Evolutionary conservation across 2,888 invertebrate genomes (phyloP), one percentile per base, ranked within the genome.

Genomic region (Lasioglossum oenotherae): DNA sequence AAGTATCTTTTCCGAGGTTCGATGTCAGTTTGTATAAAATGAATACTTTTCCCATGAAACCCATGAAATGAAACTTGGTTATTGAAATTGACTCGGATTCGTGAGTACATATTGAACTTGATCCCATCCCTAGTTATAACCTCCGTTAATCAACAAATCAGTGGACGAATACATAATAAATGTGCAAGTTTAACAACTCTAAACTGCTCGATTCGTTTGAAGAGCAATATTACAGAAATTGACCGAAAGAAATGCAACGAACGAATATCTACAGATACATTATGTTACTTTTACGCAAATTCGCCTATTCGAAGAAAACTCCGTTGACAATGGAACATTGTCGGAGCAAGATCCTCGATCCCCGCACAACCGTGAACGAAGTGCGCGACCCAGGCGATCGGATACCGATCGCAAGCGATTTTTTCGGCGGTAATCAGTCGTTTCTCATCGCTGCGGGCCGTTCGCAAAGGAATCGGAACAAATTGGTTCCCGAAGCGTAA

Each of bases 401-500:
- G 74, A 53, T 53, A 31, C 27, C 16, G 35, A 53, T 10, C 4
- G 38, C 10, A 35, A 2, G 27, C 14, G 60, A 60, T 60, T 67
- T 46, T 60, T 57, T 75, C 64, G n/a, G 4, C 10, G 44, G 71
- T 71, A 80, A 84, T 75, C 72, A 46, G n/a, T 27, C 41, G 57
- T n/a, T 80, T 80, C 35, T 19, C 35, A 35, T 69, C 69, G 84
- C 60, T 44, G 84, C 27, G 44, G 80, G 14, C 35, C 46, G 49
- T 16, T 27, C 35, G 35, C 75, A 69, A 85, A 74, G 67, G 72
- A 38, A 60, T 85, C 79, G 84, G 41, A 76, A 79, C 73, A 71
- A 78, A 84, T 84, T 78, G 71, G 35, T 49, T 10, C 41, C 60
- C 71, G 31, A 27, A 71, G 46, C 83, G 78, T 78, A 78, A 83